Evolutionary conservation across 2,888 invertebrate species (phyloP).

Genomic region (Cryptocephalus moraei): DNA sequence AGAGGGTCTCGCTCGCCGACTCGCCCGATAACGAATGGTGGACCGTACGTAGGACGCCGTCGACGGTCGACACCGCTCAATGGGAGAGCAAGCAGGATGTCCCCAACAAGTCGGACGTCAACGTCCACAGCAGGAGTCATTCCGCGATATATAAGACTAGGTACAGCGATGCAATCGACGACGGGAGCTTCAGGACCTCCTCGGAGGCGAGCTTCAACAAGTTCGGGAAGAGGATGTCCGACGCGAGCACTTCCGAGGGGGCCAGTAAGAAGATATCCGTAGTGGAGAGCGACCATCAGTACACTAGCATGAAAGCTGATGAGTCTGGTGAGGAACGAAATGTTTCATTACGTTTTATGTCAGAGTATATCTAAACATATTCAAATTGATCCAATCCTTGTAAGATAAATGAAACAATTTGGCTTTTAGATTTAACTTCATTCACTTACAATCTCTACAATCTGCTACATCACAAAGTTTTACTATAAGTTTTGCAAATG

Average conservation of each 20-base stretch:
- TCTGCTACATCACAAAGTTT: too few relatives aligned
- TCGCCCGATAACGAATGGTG: conserved; percentile 45
- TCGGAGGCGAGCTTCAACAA: conserved; percentile 23
- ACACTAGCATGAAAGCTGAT: conserved; percentile 4
- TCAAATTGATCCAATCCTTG: too few relatives aligned
- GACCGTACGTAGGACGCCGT: conserved; percentile 47
- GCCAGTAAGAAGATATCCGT: conserved; percentile 18
- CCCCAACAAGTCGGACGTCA: conserved; percentile 7
- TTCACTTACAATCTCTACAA: too few relatives aligned
- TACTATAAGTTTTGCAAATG: too few relatives aligned
- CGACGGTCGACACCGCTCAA: conserved; percentile 16
- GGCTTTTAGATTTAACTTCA: too few relatives aligned
- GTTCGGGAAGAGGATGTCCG: conserved; percentile 25
- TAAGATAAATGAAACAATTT: too few relatives aligned
- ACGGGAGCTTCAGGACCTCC: conserved; percentile 23
- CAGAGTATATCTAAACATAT: too few relatives aligned
- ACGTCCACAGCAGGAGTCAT: conserved; percentile 12
- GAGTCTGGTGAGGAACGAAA: neutral
- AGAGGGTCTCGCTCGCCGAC: conserved; percentile 66
- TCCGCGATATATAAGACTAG: conserved; percentile 12
- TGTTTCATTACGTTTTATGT: too few relatives aligned
- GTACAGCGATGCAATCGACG: conserved; percentile 22
- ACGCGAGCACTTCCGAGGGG: conserved; percentile 20
- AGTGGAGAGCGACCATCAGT: conserved; percentile 4
- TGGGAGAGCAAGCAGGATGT: conserved; percentile 2